These are phyloP conservation scores for Drosophila jambulina DNA, from an alignment of 1,140 invertebrate species.

Conservation along the genomic window DNA sequence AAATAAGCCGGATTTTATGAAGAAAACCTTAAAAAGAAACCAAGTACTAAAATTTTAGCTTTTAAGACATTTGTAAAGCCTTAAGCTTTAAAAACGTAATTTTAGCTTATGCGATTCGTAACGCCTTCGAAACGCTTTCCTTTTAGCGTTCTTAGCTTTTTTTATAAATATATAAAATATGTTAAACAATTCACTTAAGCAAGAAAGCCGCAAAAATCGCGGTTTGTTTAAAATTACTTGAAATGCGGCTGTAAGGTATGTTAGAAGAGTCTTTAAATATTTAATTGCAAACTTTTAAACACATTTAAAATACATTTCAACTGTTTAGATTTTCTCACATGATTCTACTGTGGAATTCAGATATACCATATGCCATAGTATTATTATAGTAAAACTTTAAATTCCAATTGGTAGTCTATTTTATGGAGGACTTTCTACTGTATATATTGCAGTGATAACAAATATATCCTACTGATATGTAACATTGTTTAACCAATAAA, in stretches of 20 bases:
- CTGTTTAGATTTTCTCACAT: background rate
- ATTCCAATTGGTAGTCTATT: background rate
- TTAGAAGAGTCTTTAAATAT: no score
- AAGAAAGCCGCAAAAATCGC: background rate
- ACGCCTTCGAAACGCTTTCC: no score
- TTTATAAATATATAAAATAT: background rate
- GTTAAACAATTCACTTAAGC: background rate
- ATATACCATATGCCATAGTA: no score
- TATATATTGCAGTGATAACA: background rate
- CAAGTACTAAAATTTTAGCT: background rate
- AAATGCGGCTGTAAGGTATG: background rate
- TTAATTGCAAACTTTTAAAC: background rate
- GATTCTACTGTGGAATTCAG: background rate
- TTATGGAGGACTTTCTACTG: background rate
- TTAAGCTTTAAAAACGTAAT: background rate
- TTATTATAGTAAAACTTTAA: background rate
- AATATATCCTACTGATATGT: background rate
- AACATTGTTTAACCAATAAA: background rate
- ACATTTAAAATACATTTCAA: background rate
- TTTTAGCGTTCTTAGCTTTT: background rate
- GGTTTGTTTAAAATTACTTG: background rate
- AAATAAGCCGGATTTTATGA: slow-evolving; percentile 1
- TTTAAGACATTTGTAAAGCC: background rate
- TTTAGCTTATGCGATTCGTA: background rate
- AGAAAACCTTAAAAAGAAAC: background rate